A percentile compares a stretch with the other conserved stretches of the same genome.
phyloP scores from a whole-genome alignment of 2,797 vertebrate species.

The Danio choprae region DNA sequence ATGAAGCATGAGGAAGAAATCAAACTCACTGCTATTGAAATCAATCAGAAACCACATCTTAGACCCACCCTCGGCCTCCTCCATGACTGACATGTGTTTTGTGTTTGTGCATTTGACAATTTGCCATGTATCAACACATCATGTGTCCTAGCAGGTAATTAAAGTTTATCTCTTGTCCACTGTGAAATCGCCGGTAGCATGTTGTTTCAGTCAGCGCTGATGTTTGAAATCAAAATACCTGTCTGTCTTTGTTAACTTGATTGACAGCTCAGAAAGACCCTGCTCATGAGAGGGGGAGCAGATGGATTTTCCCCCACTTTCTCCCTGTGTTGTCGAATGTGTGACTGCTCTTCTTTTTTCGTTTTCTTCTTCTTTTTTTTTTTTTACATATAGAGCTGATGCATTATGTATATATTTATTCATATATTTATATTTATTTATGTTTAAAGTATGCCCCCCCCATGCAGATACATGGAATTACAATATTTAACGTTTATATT shows the following conservation, averaged over 20 bases:
- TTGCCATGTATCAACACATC: constrained; percentile 52
- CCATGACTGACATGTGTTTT: constrained; percentile 38
- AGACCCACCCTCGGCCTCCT: background rate
- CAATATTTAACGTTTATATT: too few species aligned
- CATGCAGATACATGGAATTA: too few species aligned
- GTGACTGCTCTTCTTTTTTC: background rate
- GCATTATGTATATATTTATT: too few species aligned
- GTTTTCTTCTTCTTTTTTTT: background rate
- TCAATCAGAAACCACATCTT: constrained; percentile 1
- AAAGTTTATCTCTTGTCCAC: constrained; percentile 52
- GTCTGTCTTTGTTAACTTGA: constrained; percentile 62
- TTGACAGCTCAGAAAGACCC: constrained; percentile 41
- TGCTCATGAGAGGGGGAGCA: background rate
- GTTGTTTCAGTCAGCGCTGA: constrained; percentile 55
- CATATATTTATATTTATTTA: too few species aligned
- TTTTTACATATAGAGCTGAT: too few species aligned
- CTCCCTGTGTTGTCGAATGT: background rate
- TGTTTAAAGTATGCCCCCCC: too few species aligned
- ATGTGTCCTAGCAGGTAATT: constrained; percentile 52
- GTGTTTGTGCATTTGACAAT: constrained; percentile 58
- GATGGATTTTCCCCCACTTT: background rate
- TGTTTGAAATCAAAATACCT: constrained; percentile 48
- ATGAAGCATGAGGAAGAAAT: background rate
- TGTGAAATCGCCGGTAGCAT: constrained; percentile 50
- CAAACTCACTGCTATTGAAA: background rate